Evolutionary conservation across 2,888 invertebrate species (phyloP), one percentile per base, ranked within the genome.

Genomic region (Epinotia nisella): DNA sequence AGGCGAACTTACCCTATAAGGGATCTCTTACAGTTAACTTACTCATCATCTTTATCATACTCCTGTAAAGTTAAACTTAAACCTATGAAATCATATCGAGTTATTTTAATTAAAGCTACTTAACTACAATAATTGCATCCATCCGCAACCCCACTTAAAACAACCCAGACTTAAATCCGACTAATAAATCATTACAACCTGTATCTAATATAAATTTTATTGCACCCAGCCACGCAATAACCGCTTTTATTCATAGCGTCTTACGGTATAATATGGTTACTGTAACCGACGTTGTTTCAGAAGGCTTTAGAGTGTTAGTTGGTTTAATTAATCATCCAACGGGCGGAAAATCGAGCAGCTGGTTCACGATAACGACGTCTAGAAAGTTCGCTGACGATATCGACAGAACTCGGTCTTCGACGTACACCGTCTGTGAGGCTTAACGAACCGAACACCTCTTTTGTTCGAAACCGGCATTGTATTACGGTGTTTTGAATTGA

Each of bases 301-400:
- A 60, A 71, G 64, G 69, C 73, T 74, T 67, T 64, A 75, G 74
- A 78, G 76, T 75, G 76, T 71, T 78, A 81, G 83, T 83, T 84
- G 82, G 83, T 85, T 83, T 90, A 91, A 91, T 92, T 90, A 91
- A 91, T 91, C 90, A 91, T 83, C 83, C 83, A 82, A 75, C 81
- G 84, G 82, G 85, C 84, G 89, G 90, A 90, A 91, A 91, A 92
- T 88, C 82, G 86, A 83, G 81, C 88, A 90, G 90, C 89, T 90
- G 87, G 82, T 85, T 82, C 78, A 82, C 78, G 81, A 84, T 86
- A 89, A 90, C 86, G 85, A 82, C 84, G 85, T 87, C 88, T 86
- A 82, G 84, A 84, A 87, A 87, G 82, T 87, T 86, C 71, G 11
- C 67, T 58, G 70, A 41, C 62, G 66, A 49, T 62, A 70, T 66